Evolutionary conservation across 1,140 invertebrate genomes (phyloP), one percentile per base, ranked within the genome.

Genomic region (Cydia fagiglandana): DNA sequence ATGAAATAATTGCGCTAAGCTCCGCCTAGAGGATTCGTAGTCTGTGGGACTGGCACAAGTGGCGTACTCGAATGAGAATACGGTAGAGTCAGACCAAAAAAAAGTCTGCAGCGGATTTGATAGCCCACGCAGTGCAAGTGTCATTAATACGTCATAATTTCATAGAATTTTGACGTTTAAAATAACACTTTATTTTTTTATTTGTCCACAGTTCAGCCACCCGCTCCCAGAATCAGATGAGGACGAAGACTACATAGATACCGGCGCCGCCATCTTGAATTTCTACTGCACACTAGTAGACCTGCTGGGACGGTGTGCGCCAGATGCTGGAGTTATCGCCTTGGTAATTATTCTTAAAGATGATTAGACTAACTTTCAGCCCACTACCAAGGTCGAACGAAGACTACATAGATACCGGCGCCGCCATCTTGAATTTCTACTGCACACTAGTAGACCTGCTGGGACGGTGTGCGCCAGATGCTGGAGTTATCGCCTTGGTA

Each of bases 181-280:
- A n/a, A n/a, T n/a, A n/a, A n/a, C n/a, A n/a, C n/a, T n/a, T n/a
- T 41, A 41, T 41, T 10, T 41, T 24, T 1, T 73, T 41, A 73
- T 70, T 15, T 50, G 74, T 75, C 74, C 41, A 76, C 94, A 95
- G 86, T 96, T 97, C 86, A 96, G 96, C 75, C 97, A 98, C 94
- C 98, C 96, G 0, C 93, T 99, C 12, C 98, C 98, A 0, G 97
- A 99, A 85, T 97, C 97, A 7, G 98, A 98, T 9, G 98, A 99
- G 38, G 99, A 99, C 90, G 99, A 99, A 91, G 99, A 99, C 93
- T 99, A 99, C 87, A 99, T 99, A 68, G 99, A 99, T 92, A 99
- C 99, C 20, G 99, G 99, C 50, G 97, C 98, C 0, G 98, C 99
- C 4, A 99, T 99, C 80, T 94, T 99, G 0, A 98, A 97, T 87